Conservation (phyloP, 2,888 invertebrate genomes). For the Poecilus cupreus region DNA sequence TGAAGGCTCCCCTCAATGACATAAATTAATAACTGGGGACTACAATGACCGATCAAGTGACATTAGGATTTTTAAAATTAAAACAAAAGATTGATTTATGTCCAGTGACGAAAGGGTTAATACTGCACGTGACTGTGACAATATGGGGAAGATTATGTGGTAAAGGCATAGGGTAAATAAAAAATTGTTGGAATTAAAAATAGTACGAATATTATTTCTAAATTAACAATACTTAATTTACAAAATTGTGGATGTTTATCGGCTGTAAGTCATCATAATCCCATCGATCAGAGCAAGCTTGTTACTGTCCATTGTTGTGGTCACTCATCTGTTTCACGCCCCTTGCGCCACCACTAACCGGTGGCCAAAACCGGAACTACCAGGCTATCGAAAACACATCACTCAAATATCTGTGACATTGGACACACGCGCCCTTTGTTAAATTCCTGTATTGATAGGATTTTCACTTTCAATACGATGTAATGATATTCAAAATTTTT, state of each 20-base stretch:
- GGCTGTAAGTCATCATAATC: slow-evolving; percentile 19
- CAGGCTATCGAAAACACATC: slow-evolving; percentile 50
- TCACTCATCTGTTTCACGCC: slow-evolving; percentile 47
- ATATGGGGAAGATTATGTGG: slow-evolving; percentile 48
- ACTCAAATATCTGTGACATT: slow-evolving; percentile 43
- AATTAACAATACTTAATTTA: neutral
- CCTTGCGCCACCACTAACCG: slow-evolving; percentile 14
- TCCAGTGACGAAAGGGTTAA: slow-evolving; percentile 49
- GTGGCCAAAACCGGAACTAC: neutral
- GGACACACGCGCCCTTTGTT: slow-evolving; percentile 45
- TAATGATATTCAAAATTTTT: slow-evolving; percentile 43
- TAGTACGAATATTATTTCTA: no score
- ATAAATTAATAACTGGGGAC: slow-evolving; percentile 47
- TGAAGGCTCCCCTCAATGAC: slow-evolving; percentile 8
- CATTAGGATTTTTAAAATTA: slow-evolving; percentile 46
- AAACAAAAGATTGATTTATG: slow-evolving; percentile 57
- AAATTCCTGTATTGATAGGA: neutral
- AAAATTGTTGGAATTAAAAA: no score
- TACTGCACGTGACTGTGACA: slow-evolving; percentile 47
- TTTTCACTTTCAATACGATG: slow-evolving; percentile 40
- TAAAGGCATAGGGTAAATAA: no score
- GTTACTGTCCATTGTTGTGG: slow-evolving; percentile 52
- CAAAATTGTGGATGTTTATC: neutral
- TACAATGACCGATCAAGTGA: slow-evolving; percentile 47
- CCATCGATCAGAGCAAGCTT: slow-evolving; percentile 46